Evolutionary conservation across 2,113 vertebrate species (phyloP).

Genomic region (Cyprinodon variegatus): DNA sequence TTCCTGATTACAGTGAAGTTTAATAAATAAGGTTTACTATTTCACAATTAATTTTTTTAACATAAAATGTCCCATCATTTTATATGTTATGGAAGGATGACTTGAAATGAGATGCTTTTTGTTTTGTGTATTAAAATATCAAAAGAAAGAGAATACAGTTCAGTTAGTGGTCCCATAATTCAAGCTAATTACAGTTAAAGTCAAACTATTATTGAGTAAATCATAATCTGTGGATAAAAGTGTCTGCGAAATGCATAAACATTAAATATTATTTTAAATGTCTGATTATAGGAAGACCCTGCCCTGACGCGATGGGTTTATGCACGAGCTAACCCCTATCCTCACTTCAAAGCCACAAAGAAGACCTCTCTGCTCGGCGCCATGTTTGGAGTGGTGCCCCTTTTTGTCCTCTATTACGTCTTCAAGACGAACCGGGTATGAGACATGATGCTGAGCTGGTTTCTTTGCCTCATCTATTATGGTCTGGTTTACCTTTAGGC

Average conservation of each 20-base stretch:
- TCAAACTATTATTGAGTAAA: neutral
- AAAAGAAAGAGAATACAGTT: neutral
- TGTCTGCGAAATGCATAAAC: neutral
- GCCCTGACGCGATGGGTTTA: slow-evolving; percentile 86
- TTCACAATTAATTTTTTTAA: too few species aligned
- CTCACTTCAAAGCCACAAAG: slow-evolving; percentile 80
- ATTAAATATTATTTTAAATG: neutral
- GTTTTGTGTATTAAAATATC: neutral
- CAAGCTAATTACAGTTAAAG: neutral
- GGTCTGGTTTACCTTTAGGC: neutral
- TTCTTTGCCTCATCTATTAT: neutral
- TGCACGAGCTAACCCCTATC: slow-evolving; percentile 83
- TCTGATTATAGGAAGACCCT: slow-evolving; percentile 85
- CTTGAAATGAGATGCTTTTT: neutral
- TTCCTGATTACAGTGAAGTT: too few species aligned
- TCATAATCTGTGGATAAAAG: neutral
- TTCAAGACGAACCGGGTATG: slow-evolving; percentile 87
- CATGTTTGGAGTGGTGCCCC: slow-evolving; percentile 76
- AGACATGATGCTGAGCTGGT: neutral
- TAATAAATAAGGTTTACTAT: too few species aligned
- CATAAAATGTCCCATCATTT: too few species aligned
- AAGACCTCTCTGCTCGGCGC: slow-evolving; percentile 86
- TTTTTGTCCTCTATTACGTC: slow-evolving; percentile 75
- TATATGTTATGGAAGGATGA: neutral
- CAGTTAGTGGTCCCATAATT: neutral